Base-by-base conservation (phyloP, 1,140 invertebrate species). In the Trichogramma pretiosum region DNA sequence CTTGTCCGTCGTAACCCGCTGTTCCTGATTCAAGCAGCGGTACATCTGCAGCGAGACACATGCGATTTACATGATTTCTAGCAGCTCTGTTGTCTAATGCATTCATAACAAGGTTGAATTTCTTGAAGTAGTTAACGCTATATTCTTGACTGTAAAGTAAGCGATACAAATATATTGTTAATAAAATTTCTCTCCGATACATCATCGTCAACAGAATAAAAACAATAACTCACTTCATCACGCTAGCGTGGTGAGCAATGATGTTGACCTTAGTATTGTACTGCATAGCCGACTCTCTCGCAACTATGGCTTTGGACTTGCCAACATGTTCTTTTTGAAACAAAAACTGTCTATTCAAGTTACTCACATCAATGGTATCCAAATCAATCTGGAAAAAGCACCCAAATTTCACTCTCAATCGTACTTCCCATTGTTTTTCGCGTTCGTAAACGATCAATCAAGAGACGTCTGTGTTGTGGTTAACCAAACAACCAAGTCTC, bases 361-460 rank as follows among this genome's bases (percentile, higher is more conserved):
- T 99, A 68, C 92, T 97, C n/a, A 99, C 87, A 75, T 99, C 96
- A 63, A 99, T 99, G 3, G 93, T 99, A 66, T 99, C 97, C 61
- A 99, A 78, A 78, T 99, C 97, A 73, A 99, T 96, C 94, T 98
- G 69, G 56, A 82, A 79, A 50, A 59, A 62, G 5, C 24, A 28
- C 5, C 5, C 24, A 28, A 28, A n/a, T n/a, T n/a, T n/a, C n/a
- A n/a, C n/a, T n/a, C n/a, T n/a, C n/a, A n/a, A n/a, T n/a, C n/a
- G n/a, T n/a, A n/a, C n/a, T n/a, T n/a, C n/a, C n/a, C n/a, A n/a
- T n/a, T n/a, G n/a, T n/a, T n/a, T n/a, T n/a, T n/a, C n/a, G n/a
- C n/a, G n/a, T n/a, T n/a, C n/a, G n/a, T n/a, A n/a, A n/a, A n/a
- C n/a, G n/a, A n/a, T n/a, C n/a, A n/a, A n/a, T n/a, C n/a, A n/a